These are phyloP conservation scores for Notolepis coatsorum DNA, from an alignment of 2,797 vertebrate species.

Conservation along the genomic window DNA sequence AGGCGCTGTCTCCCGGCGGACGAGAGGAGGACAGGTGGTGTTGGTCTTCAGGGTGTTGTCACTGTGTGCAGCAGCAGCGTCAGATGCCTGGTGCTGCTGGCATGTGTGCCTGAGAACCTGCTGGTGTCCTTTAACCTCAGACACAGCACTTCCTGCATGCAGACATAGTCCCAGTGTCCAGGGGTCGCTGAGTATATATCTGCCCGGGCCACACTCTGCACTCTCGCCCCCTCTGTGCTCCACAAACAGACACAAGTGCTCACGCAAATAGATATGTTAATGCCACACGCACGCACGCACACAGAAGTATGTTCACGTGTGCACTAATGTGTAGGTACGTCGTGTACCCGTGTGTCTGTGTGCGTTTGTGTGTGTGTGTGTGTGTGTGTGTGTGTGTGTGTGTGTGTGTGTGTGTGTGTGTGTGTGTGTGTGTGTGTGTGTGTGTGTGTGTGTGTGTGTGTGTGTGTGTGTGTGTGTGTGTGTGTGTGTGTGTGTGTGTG, in stretches of 20 bases:
- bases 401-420: too few relatives aligned
- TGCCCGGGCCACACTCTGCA: conserved; percentile 4
- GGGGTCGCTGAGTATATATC: conserved; percentile 25
- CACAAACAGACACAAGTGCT: not conserved
- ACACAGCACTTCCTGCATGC: conserved; percentile 76
- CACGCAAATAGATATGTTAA: not conserved
- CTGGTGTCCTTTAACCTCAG: conserved; percentile 76
- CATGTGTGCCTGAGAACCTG: conserved; percentile 53
- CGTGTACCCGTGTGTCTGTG: conserved; percentile 33
- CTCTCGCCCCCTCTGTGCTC: not conserved
- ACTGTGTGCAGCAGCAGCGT: conserved; percentile 63
- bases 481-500: too few relatives aligned
- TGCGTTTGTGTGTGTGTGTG: too few relatives aligned
- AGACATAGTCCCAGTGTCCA: conserved; percentile 30
- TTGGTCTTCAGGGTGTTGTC: conserved; percentile 64
- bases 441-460: too few relatives aligned
- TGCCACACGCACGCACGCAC: not conserved
- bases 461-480: too few relatives aligned
- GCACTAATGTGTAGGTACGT: not conserved
- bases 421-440: too few relatives aligned
- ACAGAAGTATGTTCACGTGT: not conserved
- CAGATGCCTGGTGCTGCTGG: conserved; percentile 58
- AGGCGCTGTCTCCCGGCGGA: conserved; percentile 85
- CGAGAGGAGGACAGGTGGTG: conserved; percentile 87
- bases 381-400: too few relatives aligned